A percentile compares a stretch with the other conserved stretches of the same genome.
Evolutionary conservation across 1,140 invertebrate genomes (phyloP).

Genomic region (Chymomyza costata): DNA sequence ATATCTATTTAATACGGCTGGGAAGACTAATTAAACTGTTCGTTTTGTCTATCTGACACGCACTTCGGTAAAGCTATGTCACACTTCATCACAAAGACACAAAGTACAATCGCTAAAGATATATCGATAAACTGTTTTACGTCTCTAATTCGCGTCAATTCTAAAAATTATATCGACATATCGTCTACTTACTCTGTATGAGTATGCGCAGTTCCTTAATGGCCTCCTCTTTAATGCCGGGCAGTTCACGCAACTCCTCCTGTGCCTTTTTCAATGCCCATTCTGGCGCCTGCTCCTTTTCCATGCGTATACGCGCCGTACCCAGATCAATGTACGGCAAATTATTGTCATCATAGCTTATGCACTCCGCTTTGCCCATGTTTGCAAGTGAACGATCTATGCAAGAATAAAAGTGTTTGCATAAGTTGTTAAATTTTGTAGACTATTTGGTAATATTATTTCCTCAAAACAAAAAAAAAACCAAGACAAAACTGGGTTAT

Average conservation of each 20-base stretch:
- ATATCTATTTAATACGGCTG: too few species aligned
- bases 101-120: too few species aligned
- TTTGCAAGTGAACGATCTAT: constrained; percentile 42
- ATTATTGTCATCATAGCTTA: constrained; percentile 76
- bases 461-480: constrained; percentile 21
- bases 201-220: constrained; percentile 79
- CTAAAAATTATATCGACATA: neutral
- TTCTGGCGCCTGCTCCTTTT: constrained; percentile 76
- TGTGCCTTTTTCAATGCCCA: constrained; percentile 77
- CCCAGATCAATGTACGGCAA: constrained; percentile 77
- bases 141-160: too few species aligned
- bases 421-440: constrained; percentile 37
- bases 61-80: too few species aligned
- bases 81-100: too few species aligned
- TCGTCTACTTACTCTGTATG: constrained; percentile 45
- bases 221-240: constrained; percentile 79
- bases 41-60: too few species aligned
- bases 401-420: constrained; percentile 56
- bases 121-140: too few species aligned
- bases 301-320: constrained; percentile 76
- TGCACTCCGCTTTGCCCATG: constrained; percentile 65
- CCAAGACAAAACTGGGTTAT: constrained; percentile 46
- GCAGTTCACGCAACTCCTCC: constrained; percentile 82
- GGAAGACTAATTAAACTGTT: too few species aligned
- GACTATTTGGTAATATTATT: constrained; percentile 37